Percentiles rank a stretch among this genome's conserved stretches.
These are phyloP conservation scores for Proterorhinus semilunaris DNA, from an alignment of 2,113 vertebrate species.

Conservation along the genomic window DNA sequence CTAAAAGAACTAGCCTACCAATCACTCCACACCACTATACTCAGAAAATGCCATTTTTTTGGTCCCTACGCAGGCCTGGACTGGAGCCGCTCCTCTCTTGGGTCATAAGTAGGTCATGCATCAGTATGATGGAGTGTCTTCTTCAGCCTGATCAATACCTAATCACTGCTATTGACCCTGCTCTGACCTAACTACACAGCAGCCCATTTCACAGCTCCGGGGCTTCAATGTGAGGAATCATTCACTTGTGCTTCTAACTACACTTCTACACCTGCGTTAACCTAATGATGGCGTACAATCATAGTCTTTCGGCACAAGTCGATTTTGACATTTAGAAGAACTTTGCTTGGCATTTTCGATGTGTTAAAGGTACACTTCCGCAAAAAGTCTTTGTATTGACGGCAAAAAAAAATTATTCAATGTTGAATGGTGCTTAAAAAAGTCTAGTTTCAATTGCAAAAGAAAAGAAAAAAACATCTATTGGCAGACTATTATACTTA, in stretches of 20 bases:
- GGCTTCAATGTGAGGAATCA: slow-evolving; percentile 34
- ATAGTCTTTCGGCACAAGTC: background rate
- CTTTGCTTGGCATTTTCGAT: slow-evolving; percentile 1
- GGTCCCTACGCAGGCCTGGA: slow-evolving; percentile 25
- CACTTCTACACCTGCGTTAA: slow-evolving; percentile 27
- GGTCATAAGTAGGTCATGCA: slow-evolving; percentile 71
- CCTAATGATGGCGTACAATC: slow-evolving; percentile 13
- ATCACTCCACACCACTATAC: background rate
- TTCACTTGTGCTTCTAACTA: slow-evolving; percentile 29
- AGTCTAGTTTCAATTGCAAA: too few species aligned
- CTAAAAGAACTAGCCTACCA: background rate
- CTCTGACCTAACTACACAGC: slow-evolving; percentile 27
- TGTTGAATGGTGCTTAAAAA: background rate
- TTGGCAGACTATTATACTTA: too few species aligned
- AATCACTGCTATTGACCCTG: slow-evolving; percentile 73
- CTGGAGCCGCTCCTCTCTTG: slow-evolving; percentile 30
- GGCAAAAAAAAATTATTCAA: background rate
- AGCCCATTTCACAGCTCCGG: slow-evolving; percentile 54
- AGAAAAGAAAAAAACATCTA: too few species aligned
- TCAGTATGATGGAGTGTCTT: slow-evolving; percentile 73
- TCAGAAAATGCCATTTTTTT: slow-evolving; percentile 18
- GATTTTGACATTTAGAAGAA: slow-evolving; percentile 11
- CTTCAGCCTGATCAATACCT: slow-evolving; percentile 70
- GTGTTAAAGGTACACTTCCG: background rate
- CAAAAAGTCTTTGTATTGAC: background rate